Conservation (phyloP, 2,888 invertebrate genomes). For the Allophyes oxyacanthae region DNA sequence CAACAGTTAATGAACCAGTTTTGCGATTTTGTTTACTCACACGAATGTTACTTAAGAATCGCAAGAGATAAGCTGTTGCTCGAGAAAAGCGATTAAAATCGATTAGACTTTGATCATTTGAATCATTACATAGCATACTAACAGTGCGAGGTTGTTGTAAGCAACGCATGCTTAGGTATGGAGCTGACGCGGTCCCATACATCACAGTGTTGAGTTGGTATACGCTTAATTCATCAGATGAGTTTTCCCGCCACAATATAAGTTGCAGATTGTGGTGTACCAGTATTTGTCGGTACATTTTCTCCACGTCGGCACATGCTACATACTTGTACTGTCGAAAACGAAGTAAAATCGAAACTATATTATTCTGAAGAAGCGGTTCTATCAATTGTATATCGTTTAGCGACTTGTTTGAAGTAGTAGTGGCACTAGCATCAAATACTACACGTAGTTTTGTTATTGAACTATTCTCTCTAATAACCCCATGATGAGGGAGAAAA, state of each 20-base stretch:
- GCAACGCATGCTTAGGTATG: conserved; percentile 19
- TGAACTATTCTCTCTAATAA: neutral
- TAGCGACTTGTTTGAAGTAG: conserved; percentile 1
- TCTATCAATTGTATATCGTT: conserved; percentile 3
- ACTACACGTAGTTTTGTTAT: neutral
- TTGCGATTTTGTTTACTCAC: neutral
- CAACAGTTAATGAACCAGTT: conserved; percentile 8
- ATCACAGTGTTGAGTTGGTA: neutral
- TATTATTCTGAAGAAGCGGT: conserved; percentile 4
- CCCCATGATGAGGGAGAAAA: conserved; percentile 8
- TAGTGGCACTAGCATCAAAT: neutral
- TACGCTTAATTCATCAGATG: neutral
- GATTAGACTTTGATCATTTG: neutral
- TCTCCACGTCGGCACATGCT: conserved; percentile 8
- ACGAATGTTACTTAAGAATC: conserved; percentile 8
- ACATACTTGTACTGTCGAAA: conserved; percentile 12
- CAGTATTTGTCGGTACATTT: conserved; percentile 15
- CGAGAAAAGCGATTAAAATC: neutral
- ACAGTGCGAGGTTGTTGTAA: neutral
- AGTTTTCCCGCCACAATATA: conserved; percentile 2
- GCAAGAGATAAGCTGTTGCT: neutral
- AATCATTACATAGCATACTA: neutral
- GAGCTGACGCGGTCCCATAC: conserved; percentile 9
- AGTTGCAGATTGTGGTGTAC: conserved; percentile 5
- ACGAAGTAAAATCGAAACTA: conserved; percentile 4